phyloP scores from a whole-genome alignment of 2,797 vertebrate genomes.

The Danio kyathit region DNA sequence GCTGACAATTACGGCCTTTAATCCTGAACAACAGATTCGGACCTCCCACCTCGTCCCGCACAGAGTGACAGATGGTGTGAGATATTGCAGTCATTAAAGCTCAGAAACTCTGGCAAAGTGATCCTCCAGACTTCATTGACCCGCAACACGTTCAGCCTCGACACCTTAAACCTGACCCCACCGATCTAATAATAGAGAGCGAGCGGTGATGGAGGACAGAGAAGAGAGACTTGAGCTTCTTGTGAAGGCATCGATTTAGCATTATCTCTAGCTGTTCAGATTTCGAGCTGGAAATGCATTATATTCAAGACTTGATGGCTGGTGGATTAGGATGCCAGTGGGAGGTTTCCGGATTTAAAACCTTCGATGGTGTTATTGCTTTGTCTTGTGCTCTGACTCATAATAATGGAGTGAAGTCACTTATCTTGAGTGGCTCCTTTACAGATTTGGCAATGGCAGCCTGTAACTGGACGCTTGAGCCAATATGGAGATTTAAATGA shows the following conservation, averaged over 20 bases:
- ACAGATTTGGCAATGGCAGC: constrained; percentile 46
- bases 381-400: background rate
- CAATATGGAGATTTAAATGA: constrained; percentile 47
- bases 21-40: constrained; percentile 65
- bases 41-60: constrained; percentile 63
- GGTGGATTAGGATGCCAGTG: background rate
- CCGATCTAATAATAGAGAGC: constrained; percentile 20
- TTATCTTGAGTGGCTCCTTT: constrained; percentile 37
- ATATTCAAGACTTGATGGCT: constrained; percentile 8
- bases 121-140: constrained; percentile 66
- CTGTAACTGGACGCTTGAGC: constrained; percentile 36
- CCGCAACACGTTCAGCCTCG: background rate
- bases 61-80: constrained; percentile 75
- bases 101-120: constrained; percentile 70
- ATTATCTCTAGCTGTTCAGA: constrained; percentile 1
- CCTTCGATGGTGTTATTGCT: background rate
- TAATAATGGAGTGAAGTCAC: constrained; percentile 32
- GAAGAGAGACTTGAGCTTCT: background rate
- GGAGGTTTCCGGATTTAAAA: constrained; percentile 2
- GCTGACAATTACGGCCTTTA: constrained; percentile 68
- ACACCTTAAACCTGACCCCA: constrained; percentile 38
- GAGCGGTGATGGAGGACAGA: background rate
- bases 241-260: background rate
- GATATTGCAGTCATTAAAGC: constrained; percentile 72
- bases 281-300: constrained; percentile 11